Evolutionary conservation across 2,797 vertebrate species (phyloP).

Genomic region (Pygocentrus nattereri): DNA sequence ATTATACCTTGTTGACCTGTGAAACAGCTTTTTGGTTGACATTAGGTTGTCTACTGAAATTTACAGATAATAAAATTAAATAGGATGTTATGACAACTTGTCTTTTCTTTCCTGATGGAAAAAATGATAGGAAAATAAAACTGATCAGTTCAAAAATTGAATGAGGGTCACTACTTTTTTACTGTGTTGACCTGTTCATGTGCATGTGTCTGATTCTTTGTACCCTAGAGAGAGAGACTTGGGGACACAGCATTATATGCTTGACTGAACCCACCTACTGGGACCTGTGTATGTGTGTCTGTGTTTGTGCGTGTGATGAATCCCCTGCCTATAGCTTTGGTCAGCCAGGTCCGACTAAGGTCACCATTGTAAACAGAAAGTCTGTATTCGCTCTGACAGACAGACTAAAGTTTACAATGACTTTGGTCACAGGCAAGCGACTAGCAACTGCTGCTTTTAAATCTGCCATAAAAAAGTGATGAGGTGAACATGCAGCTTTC

Average conservation of each 20-base stretch:
- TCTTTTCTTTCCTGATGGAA: no score
- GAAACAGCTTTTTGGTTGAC: no score
- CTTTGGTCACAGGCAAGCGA: not conserved
- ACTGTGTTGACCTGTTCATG: not conserved
- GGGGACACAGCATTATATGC: not conserved
- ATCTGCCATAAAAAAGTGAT: not conserved
- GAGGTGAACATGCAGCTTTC: not conserved
- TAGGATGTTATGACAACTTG: no score
- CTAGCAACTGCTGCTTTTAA: not conserved
- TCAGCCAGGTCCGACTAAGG: not conserved
- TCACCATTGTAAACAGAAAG: not conserved
- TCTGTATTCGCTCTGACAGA: not conserved
- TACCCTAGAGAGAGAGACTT: not conserved
- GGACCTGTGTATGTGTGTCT: not conserved
- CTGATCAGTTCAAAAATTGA: no score
- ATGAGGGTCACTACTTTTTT: no score
- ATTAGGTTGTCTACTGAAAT: no score
- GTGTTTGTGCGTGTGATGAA: not conserved
- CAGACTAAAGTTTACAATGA: not conserved
- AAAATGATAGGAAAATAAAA: no score
- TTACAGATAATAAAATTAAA: no score
- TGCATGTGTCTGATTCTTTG: not conserved
- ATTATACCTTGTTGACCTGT: no score
- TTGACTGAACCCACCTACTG: not conserved
- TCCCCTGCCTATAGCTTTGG: not conserved